Evolutionary conservation across 2,888 invertebrate genomes (phyloP).

Genomic region (Mycalesis mineus): DNA sequence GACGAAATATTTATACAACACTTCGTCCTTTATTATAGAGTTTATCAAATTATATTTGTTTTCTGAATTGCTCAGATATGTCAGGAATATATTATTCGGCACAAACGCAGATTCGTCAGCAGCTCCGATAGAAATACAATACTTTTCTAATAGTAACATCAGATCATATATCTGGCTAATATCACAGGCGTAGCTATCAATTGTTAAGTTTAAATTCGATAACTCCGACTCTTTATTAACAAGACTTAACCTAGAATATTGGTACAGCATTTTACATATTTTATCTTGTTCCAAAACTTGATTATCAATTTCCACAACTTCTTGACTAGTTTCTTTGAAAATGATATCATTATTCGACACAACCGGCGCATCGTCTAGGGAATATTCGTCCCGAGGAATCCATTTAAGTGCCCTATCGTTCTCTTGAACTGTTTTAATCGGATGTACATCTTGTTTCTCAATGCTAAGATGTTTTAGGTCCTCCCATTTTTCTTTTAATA

Average conservation of each 20-base stretch:
- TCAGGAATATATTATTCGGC: slow-evolving; percentile 64
- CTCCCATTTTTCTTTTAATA: slow-evolving; percentile 76
- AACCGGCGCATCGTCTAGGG: slow-evolving; percentile 36
- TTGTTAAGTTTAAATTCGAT: slow-evolving; percentile 64
- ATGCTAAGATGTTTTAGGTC: slow-evolving; percentile 62
- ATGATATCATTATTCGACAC: slow-evolving; percentile 55
- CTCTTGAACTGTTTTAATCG: slow-evolving; percentile 31
- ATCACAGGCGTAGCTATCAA: slow-evolving; percentile 69
- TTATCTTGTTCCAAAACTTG: slow-evolving; percentile 49
- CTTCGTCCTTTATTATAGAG: slow-evolving; percentile 57
- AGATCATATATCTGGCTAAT: slow-evolving; percentile 61
- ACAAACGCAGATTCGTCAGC: slow-evolving; percentile 61
- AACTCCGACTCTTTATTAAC: slow-evolving; percentile 58
- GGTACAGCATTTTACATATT: slow-evolving; percentile 62
- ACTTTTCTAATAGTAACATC: slow-evolving; percentile 61
- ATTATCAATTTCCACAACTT: slow-evolving; percentile 59
- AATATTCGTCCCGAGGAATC: slow-evolving; percentile 40
- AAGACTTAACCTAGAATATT: slow-evolving; percentile 67
- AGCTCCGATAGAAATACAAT: slow-evolving; percentile 61
- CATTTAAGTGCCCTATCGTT: slow-evolving; percentile 38
- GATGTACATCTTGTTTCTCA: slow-evolving; percentile 44
- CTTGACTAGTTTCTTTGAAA: slow-evolving; percentile 71
- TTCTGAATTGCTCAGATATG: slow-evolving; percentile 52
- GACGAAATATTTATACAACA: slow-evolving; percentile 71
- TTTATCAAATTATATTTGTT: slow-evolving; percentile 49